A percentile compares a stretch with the other conserved stretches of the same genome.
Evolutionary conservation across 2,113 vertebrate genomes (phyloP).

Genomic region (Xenopus borealis): DNA sequence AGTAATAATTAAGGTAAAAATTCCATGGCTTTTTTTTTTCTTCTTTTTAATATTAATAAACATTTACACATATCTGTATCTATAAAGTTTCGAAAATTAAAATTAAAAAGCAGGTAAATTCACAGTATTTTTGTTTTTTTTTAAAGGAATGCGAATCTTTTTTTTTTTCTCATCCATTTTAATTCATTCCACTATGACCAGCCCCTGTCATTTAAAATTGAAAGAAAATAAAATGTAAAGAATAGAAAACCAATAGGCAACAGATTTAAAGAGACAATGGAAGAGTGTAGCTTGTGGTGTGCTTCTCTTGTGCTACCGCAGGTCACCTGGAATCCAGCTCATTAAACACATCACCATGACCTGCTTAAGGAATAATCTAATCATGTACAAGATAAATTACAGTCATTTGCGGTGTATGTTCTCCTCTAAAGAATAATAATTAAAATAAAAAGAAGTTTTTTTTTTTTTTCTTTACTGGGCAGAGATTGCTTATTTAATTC

Average conservation of each 20-base stretch:
- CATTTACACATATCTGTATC: conserved; percentile 79
- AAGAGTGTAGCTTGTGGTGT: conserved; percentile 54
- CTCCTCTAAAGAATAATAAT: conserved; percentile 51
- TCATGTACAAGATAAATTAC: conserved; percentile 58
- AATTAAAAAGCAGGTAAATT: conserved; percentile 72
- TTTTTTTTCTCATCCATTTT: conserved; percentile 41
- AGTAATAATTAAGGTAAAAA: conserved; percentile 74
- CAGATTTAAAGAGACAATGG: background rate
- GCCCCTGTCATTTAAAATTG: conserved; percentile 52
- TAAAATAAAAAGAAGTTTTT: conserved; percentile 45
- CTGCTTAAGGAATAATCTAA: conserved; percentile 62
- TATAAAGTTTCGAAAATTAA: conserved; percentile 58
- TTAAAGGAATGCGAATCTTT: conserved; percentile 60
- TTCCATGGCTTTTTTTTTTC: conserved; percentile 67
- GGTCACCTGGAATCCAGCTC: conserved; percentile 58
- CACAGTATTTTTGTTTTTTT: conserved; percentile 82
- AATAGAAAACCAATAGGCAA: background rate
- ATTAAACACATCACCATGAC: conserved; percentile 66
- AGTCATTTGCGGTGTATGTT: conserved; percentile 56
- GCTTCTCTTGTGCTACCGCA: conserved; percentile 68
- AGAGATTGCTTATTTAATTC: conserved; percentile 9
- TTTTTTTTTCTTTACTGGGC: conserved; percentile 53
- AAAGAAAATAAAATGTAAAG: conserved; percentile 39
- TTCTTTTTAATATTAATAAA: conserved; percentile 74
- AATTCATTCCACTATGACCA: conserved; percentile 51